These are phyloP conservation scores for Stenurella melanura DNA, from an alignment of 2,888 invertebrate genomes.

Conservation along the genomic window DNA sequence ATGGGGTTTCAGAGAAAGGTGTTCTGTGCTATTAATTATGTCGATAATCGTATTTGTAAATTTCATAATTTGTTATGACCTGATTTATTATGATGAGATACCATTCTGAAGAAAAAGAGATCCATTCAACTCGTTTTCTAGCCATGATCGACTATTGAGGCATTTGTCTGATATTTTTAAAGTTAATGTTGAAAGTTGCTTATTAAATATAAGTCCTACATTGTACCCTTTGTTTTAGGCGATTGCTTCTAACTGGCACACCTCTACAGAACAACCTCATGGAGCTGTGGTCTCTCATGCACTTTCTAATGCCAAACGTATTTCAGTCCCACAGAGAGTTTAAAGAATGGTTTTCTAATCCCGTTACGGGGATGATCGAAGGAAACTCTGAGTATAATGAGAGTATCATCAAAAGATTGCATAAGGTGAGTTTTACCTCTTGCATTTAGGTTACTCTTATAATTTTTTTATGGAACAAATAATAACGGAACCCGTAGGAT, in stretches of 20 bases:
- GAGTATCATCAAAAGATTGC: conserved; percentile 89
- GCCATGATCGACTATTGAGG: conserved; percentile 62
- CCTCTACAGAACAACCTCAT: conserved; percentile 96
- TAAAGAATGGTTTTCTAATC: conserved; percentile 99
- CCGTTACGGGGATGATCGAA: conserved; percentile 96
- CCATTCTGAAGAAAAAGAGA: conserved; percentile 59
- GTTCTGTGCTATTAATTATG: too few relatives aligned
- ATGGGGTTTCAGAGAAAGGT: too few relatives aligned
- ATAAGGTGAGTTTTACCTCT: conserved; percentile 80
- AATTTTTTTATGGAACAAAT: too few relatives aligned
- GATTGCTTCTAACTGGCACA: conserved; percentile 94
- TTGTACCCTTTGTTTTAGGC: conserved; percentile 75
- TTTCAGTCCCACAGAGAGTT: conserved; percentile 97
- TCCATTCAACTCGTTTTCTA: conserved; percentile 64
- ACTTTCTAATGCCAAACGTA: conserved; percentile 97
- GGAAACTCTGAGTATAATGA: conserved; percentile 94
- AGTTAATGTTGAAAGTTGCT: neutral
- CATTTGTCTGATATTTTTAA: conserved; percentile 68
- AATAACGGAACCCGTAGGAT: too few relatives aligned
- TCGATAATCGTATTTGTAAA: neutral
- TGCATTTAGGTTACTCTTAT: neutral
- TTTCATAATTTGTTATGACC: too few relatives aligned
- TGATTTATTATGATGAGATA: conserved; percentile 51
- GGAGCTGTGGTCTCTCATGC: conserved; percentile 99
- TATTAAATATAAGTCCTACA: neutral